Conservation (phyloP, 2,113 vertebrate genomes). For the Catharus bicknelli region DNA sequence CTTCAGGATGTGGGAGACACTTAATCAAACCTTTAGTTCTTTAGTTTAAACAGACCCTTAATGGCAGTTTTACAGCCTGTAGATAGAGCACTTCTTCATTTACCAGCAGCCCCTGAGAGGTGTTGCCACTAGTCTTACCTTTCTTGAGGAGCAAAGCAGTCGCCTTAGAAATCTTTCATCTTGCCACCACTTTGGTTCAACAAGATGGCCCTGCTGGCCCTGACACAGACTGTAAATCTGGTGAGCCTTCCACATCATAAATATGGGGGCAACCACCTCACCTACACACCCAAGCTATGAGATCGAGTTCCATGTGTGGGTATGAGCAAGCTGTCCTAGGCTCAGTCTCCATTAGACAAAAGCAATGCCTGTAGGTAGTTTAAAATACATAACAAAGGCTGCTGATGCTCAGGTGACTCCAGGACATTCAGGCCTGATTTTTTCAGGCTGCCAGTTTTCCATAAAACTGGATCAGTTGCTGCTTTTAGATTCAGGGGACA, state of each 20-base stretch:
- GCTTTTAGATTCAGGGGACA: background rate
- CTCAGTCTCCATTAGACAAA: background rate
- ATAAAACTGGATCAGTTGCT: background rate
- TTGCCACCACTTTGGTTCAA: background rate
- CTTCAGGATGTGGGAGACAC: background rate
- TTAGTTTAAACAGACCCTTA: background rate
- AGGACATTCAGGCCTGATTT: background rate
- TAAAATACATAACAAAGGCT: background rate
- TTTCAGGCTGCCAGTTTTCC: background rate
- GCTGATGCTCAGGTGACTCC: background rate
- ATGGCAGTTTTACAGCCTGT: background rate
- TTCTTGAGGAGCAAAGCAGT: background rate
- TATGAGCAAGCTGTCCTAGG: background rate
- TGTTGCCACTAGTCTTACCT: background rate
- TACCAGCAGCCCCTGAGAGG: background rate
- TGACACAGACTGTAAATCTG: background rate
- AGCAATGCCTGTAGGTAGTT: background rate
- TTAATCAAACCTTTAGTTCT: background rate
- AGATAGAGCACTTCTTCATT: background rate
- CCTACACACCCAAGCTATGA: background rate
- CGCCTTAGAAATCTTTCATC: background rate
- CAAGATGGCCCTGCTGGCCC: background rate
- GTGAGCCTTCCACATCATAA: background rate
- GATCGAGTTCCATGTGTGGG: rapidly evolving
- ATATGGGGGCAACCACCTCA: rapidly evolving